Percentiles rank a stretch among this genome's conserved stretches.
phyloP scores from a whole-genome alignment of 2,797 vertebrate genomes.

The Coluber constrictor region DNA sequence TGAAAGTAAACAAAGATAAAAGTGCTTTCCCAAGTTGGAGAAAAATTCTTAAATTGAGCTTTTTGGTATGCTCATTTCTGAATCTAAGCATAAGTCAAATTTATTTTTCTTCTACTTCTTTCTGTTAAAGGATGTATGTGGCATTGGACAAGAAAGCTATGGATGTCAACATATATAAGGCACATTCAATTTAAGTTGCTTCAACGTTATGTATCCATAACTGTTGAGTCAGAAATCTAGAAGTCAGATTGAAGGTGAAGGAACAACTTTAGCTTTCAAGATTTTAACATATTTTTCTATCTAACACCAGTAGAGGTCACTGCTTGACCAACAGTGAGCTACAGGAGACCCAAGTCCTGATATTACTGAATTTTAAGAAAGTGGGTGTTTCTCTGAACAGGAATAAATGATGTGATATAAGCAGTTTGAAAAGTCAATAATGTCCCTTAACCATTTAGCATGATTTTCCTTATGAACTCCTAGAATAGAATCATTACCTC shows the following conservation, averaged over 20 bases:
- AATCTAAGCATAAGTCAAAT: not conserved
- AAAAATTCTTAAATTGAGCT: not conserved
- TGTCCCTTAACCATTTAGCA: not conserved
- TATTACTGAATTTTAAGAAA: not conserved
- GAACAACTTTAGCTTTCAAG: not conserved
- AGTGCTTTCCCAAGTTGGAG: not conserved
- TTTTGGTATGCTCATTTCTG: not conserved
- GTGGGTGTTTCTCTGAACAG: not conserved
- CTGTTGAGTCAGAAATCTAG: not conserved
- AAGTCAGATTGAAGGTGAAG: not conserved
- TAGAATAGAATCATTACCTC: not conserved
- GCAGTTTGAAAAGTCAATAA: not conserved
- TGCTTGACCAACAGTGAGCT: not conserved
- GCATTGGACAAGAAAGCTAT: not conserved
- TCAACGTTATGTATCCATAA: not conserved
- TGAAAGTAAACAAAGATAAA: not conserved
- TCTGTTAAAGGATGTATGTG: not conserved
- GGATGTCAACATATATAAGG: not conserved
- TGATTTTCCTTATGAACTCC: rapidly evolving
- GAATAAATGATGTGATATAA: rapidly evolving
- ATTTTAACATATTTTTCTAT: not conserved
- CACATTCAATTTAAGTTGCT: not conserved
- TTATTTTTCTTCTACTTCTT: not conserved
- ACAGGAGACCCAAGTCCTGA: not conserved
- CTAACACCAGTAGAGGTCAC: constrained; percentile 4